Base-by-base conservation (phyloP, 2,888 invertebrate genomes). In the Synanthedon formicaeformis region DNA sequence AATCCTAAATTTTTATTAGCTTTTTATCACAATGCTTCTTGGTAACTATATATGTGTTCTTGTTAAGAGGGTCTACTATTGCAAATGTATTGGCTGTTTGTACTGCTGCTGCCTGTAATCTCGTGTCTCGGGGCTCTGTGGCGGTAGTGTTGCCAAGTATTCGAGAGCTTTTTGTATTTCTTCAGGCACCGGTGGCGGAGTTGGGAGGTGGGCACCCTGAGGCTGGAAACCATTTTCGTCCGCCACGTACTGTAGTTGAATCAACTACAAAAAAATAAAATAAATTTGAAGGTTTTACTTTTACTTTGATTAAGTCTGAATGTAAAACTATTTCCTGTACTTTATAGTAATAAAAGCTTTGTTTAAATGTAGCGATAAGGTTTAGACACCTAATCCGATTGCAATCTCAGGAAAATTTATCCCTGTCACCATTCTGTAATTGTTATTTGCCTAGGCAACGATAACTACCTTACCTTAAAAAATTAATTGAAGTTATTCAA, bases 141-240 rank as follows among this genome's bases (percentile, higher is more conserved):
- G 90, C 1, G 92, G 92, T 52, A 91, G 80, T 0, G 90, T 89
- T 0, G 92, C 92, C 52, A 92, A 84, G 65, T 89, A 92, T 13
- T 90, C 91, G 48, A 92, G 68, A 48, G 92, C 90, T 56, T 88
- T 88, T 64, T 91, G 90, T 55, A 93, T 93, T 52, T 91, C 91
- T 59, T 83, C 88, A 49, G 93, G 93, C 48, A 92, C 89, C 56
- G 93, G 92, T 12, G 93, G 93, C 2, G 92, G 80, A 1, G 90
- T 90, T 2, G 91, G 91, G 2, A 91, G 67, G 67, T 91, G 91
- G n/a, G 88, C 82, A 0, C 90, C 90, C 65, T 87, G 89, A 0
- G 92, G 91, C 70, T 91, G 91, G 80, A 91, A 92, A n/a, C 92
- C 92, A 61, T 92, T 92, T 67, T 93, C 92, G 65, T 93, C 93